Conservation (phyloP, 53 echinoderm and acorn worm genomes). For the Paelopatides confundens region DNA sequence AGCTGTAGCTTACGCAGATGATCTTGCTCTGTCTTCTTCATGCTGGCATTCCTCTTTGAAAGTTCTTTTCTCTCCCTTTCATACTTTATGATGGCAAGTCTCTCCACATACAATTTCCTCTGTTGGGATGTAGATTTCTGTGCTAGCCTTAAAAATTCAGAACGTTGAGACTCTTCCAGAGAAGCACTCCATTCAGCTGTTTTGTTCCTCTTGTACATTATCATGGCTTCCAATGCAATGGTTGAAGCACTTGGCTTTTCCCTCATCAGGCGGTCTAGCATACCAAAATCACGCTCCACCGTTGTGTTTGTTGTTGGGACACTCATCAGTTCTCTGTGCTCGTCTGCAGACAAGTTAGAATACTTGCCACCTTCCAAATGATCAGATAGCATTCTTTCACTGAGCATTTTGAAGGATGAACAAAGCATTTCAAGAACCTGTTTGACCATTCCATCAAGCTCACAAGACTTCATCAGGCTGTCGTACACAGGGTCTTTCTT, state of each 20-base stretch:
- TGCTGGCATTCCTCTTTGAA: neutral
- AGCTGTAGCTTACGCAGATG: neutral
- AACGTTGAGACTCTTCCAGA: slow-evolving; percentile 12
- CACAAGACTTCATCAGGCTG: slow-evolving; percentile 22
- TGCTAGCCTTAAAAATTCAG: too few species aligned
- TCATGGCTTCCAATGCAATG: too few species aligned
- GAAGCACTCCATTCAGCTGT: slow-evolving; percentile 48
- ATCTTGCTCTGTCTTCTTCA: slow-evolving; percentile 31
- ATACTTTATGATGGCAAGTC: slow-evolving; percentile 12
- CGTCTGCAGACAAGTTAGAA: neutral
- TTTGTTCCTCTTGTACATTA: slow-evolving; percentile 62
- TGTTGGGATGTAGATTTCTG: slow-evolving; percentile 19
- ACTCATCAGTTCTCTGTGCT: slow-evolving; percentile 27
- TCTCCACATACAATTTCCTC: neutral
- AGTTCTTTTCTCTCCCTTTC: slow-evolving; percentile 3
- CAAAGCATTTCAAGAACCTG: too few species aligned
- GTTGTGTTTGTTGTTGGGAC: slow-evolving; percentile 68
- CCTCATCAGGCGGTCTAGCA: slow-evolving; percentile 61
- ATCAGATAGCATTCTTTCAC: slow-evolving; percentile 48
- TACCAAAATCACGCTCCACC: too few species aligned
- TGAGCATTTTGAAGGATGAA: slow-evolving; percentile 58
- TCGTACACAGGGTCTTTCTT: slow-evolving; percentile 38
- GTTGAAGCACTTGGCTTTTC: slow-evolving; percentile 70
- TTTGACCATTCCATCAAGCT: slow-evolving; percentile 30
- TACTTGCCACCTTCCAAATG: slow-evolving; percentile 44